Percentiles rank a stretch among this genome's conserved stretches.
These are phyloP conservation scores for Athalia circularis DNA, from an alignment of 2,888 invertebrate genomes.

Conservation along the genomic window DNA sequence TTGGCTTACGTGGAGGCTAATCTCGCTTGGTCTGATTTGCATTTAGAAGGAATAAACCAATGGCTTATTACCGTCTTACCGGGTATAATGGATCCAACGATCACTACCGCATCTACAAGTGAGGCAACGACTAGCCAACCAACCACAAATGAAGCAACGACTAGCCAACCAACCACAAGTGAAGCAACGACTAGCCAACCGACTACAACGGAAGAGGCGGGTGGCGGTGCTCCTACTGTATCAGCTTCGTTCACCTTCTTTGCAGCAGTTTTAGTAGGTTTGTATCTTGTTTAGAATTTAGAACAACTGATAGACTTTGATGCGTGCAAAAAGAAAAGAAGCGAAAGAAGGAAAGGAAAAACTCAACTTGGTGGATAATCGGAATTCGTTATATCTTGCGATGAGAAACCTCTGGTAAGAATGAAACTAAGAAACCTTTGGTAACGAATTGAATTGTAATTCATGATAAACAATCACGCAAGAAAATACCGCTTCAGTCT, in stretches of 20 bases:
- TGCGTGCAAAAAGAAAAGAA: too few species aligned
- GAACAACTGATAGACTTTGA: too few species aligned
- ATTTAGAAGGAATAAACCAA: slow-evolving; percentile 29
- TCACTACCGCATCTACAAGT: neutral
- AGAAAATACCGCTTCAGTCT: too few species aligned
- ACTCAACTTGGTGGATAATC: too few species aligned
- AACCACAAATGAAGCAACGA: neutral
- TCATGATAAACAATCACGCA: too few species aligned
- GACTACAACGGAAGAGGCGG: neutral
- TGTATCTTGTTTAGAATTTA: too few species aligned
- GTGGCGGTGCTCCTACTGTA: neutral
- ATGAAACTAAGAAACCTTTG: too few species aligned
- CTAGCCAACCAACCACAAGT: neutral
- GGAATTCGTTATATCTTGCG: too few species aligned
- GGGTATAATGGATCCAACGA: neutral
- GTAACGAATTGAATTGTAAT: too few species aligned
- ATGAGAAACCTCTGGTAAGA: too few species aligned
- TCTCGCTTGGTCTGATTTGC: slow-evolving; percentile 41
- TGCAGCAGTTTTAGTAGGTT: neutral
- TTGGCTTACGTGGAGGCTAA: slow-evolving; percentile 33
- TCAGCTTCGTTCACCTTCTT: slow-evolving; percentile 8
- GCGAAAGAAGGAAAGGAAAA: too few species aligned
- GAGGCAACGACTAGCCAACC: neutral
- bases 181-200: too few species aligned
- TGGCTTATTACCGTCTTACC: slow-evolving; percentile 2